Percentiles rank a stretch among this genome's conserved stretches.
Evolutionary conservation across 2,797 vertebrate species (phyloP).

Genomic region (Podarcis siculus): DNA sequence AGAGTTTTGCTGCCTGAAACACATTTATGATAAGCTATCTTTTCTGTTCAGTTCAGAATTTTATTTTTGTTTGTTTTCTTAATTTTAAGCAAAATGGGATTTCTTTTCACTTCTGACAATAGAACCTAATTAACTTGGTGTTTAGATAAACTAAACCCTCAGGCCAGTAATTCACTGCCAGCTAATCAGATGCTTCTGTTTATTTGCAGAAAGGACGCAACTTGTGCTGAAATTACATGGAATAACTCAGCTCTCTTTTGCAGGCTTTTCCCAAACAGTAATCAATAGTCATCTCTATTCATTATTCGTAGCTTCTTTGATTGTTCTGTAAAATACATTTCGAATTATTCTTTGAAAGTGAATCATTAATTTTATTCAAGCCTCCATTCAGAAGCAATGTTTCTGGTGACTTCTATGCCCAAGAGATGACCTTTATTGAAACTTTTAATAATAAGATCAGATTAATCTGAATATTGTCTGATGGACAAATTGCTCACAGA

Average conservation of each 20-base stretch:
- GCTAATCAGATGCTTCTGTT: constrained; percentile 35
- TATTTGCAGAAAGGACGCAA: not conserved
- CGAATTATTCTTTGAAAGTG: constrained; percentile 5
- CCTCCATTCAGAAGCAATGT: not conserved
- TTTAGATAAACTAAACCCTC: constrained; percentile 30
- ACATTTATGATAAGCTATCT: not conserved
- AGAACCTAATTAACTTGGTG: constrained; percentile 36
- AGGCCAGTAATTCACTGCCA: constrained; percentile 18
- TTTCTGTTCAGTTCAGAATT: not conserved
- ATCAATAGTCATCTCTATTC: constrained; percentile 11
- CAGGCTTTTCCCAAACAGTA: constrained; percentile 1
- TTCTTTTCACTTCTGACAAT: not conserved
- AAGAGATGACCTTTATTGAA: not conserved
- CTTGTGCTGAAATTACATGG: constrained; percentile 24
- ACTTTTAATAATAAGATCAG: rapidly evolving
- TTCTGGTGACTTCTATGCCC: not conserved
- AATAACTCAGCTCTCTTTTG: constrained; percentile 17
- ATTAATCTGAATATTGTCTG: constrained; percentile 22
- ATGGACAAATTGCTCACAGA: not conserved
- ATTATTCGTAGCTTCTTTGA: not conserved
- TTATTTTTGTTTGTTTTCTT: constrained; percentile 10
- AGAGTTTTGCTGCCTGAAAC: not conserved
- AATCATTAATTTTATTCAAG: not conserved
- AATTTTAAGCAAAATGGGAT: constrained; percentile 11
- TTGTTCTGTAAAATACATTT: not conserved